Evolutionary conservation across 2,113 vertebrate genomes (phyloP), one percentile per base, ranked within the genome.

Genomic region (Peromyscus californicus): DNA sequence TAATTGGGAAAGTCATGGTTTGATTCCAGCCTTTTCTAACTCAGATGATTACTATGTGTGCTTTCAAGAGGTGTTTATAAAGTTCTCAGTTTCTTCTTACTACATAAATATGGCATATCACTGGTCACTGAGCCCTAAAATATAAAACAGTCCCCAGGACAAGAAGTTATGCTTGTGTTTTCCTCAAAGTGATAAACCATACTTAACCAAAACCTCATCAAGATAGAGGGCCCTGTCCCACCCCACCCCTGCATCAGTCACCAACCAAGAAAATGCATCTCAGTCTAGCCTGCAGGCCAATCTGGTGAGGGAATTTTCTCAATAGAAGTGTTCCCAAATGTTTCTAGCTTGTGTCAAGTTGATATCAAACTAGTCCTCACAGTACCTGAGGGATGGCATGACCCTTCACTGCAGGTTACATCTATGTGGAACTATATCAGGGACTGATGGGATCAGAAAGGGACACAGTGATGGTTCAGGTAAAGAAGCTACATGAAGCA

Each of bases 51-150:
- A 0, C 15, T 24, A 8, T 54, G 1, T 19, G 39, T 42, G 42
- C 24, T 63, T 24, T 76, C 45, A 59, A 48, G 1, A 80, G 51
- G 36, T 57, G 0, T 42, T 82, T 72, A 13, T 33, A 80, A 88
- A 91, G 10, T 21, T 63, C 7, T 51, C 21, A 59, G 45, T 84
- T 61, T 26, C 63, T 76, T 90, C 51, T 85, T 59, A 74, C 4
- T 21, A 6, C 3, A 7, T 33, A 4, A 45, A 13, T 65, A 26
- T 0, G 1, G 57, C 65, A n/a, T 36, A 2, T 1, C 45, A 24
- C 65, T 92, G 45, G 5, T 26, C 39, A 59, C 8, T 45, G 21
- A 79, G 69, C 74, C 39, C 5, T 42, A 72, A 82, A 48, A 1
- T n/a, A 7, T 15, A 91, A 65, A 29, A 29, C 4, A 54, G 33